A percentile compares a stretch with the other conserved stretches of the same genome.
Evolutionary conservation across 2,888 invertebrate genomes (phyloP).

Genomic region (Ischnus inquisitorius): DNA sequence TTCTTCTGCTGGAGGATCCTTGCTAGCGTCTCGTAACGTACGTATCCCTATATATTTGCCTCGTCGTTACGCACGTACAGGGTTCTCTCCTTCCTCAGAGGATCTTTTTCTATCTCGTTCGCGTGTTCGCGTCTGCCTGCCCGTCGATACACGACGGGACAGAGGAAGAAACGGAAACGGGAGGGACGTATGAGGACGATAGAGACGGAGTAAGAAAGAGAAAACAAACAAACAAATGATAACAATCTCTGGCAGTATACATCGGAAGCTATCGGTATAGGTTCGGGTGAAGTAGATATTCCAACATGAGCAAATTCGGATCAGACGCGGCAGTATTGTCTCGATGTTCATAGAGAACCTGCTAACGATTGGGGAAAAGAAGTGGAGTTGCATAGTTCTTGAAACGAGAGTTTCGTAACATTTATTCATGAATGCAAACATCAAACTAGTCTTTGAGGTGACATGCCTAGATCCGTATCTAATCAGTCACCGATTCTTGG

Average conservation of each 20-base stretch:
- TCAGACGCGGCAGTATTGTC: neutral
- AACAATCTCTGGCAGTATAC: constrained; percentile 2
- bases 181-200: constrained; percentile 3
- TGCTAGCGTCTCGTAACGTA: constrained; percentile 63
- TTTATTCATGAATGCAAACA: too few relatives aligned
- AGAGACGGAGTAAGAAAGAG: constrained; percentile 9
- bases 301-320: neutral
- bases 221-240: constrained; percentile 42
- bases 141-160: constrained; percentile 38
- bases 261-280: neutral
- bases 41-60: constrained; percentile 57
- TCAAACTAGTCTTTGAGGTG: too few relatives aligned
- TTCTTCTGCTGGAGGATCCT: constrained; percentile 47
- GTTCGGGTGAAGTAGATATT: neutral
- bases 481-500: too few relatives aligned
- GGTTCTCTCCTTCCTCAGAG: constrained; percentile 50
- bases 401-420: too few relatives aligned
- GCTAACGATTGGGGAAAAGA: neutral
- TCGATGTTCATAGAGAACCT: neutral
- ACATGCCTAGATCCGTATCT: too few relatives aligned
- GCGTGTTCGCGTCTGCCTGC: constrained; percentile 40
- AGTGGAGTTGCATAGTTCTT: too few relatives aligned
- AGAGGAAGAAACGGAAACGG: constrained; percentile 12
- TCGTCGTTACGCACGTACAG: constrained; percentile 69
- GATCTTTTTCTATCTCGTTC: constrained; percentile 55